Conservation (phyloP, 2,113 vertebrate genomes). For the Rynchops niger region DNA sequence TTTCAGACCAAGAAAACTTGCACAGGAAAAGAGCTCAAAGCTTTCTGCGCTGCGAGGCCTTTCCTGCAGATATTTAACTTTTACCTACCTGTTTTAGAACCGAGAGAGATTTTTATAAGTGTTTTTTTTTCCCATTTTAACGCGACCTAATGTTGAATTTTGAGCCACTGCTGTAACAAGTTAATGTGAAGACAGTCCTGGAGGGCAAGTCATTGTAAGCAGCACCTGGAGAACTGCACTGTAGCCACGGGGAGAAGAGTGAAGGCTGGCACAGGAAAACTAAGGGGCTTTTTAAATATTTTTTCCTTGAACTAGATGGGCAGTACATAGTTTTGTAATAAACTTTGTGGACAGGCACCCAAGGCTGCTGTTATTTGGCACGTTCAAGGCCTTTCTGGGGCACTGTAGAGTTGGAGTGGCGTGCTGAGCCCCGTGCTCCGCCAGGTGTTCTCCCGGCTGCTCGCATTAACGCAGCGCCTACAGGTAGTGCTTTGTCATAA, state of each 20-base stretch:
- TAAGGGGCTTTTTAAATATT: background rate
- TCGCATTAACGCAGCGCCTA: background rate
- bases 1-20: constrained; percentile 14
- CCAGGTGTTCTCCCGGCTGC: background rate
- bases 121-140: background rate
- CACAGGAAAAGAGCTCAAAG: background rate
- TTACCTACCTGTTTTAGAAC: background rate
- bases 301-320: background rate
- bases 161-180: background rate
- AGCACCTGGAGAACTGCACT: background rate
- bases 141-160: background rate
- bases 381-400: background rate
- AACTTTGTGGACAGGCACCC: background rate
- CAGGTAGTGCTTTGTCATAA: background rate
- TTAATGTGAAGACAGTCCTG: background rate
- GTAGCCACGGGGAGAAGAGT: fast-evolving
- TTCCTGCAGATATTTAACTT: background rate
- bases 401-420: background rate
- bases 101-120: background rate
- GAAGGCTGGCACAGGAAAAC: background rate
- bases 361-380: background rate
- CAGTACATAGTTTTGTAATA: constrained; percentile 44
- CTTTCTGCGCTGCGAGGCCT: background rate
- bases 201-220: background rate
- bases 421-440: background rate